Conservation (phyloP, 2,888 invertebrate genomes). For the Halocaridina rubra region DNA sequence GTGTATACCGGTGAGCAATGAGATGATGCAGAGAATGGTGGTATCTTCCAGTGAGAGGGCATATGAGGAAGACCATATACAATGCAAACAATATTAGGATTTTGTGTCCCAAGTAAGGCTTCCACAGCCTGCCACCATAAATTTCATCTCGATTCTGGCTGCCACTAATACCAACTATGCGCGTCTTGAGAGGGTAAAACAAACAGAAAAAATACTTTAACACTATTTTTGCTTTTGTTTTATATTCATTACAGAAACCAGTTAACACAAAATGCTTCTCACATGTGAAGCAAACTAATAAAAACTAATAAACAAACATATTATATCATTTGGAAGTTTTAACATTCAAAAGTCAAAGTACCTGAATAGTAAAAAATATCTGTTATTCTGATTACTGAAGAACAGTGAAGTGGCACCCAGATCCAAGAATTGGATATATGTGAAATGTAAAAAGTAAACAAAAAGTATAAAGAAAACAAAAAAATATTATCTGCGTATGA, state of each 20-base stretch:
- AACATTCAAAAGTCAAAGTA: too few species aligned
- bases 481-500: constrained; percentile 23
- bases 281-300: too few species aligned
- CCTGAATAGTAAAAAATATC: too few species aligned
- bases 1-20: neutral
- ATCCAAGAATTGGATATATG: constrained; percentile 11
- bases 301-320: too few species aligned
- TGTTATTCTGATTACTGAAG: too few species aligned
- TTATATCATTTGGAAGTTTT: too few species aligned
- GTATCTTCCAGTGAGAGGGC: constrained; percentile 31
- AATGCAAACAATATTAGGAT: constrained; percentile 24
- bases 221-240: too few species aligned
- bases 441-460: constrained; percentile 25
- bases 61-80: constrained; percentile 31
- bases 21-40: constrained; percentile 29
- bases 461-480: constrained; percentile 18
- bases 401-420: constrained; percentile 15
- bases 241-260: too few species aligned
- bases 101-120: constrained; percentile 41
- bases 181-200: too few species aligned
- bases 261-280: too few species aligned
- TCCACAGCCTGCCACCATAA: neutral
- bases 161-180: too few species aligned
- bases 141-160: neutral
- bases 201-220: too few species aligned